phyloP scores from a whole-genome alignment of 2,888 invertebrate species.

The Melikaiella ostensackeni region DNA sequence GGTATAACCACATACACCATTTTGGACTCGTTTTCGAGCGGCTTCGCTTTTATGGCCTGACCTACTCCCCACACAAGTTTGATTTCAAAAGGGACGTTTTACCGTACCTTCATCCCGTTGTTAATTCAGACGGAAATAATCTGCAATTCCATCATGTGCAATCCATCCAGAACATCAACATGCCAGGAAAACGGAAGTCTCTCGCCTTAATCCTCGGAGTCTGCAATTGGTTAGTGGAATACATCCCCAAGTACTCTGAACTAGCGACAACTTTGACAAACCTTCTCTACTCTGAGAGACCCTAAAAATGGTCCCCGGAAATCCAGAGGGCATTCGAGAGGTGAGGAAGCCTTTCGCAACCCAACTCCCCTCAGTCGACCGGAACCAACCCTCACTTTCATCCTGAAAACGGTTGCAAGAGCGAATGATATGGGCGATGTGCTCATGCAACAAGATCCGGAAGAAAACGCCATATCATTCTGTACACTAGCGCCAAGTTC shows the following conservation, averaged over 20 bases:
- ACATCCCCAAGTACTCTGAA: not conserved
- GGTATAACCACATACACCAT: too few species aligned
- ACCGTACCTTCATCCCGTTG: too few species aligned
- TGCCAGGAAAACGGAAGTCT: not conserved
- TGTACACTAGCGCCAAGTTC: constrained; percentile 44
- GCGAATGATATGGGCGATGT: constrained; percentile 22
- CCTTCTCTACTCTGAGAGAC: not conserved
- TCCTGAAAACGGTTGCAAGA: constrained; percentile 42
- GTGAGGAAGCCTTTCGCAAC: constrained; percentile 21
- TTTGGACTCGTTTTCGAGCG: too few species aligned
- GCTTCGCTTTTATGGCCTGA: too few species aligned
- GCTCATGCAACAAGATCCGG: not conserved
- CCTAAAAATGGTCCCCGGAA: constrained; percentile 32
- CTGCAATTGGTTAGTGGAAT: constrained; percentile 42
- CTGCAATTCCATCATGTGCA: too few species aligned
- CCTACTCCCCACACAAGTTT: too few species aligned
- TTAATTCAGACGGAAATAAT: too few species aligned
- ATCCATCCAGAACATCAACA: too few species aligned
- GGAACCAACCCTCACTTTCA: constrained; percentile 6
- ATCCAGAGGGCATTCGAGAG: constrained; percentile 23
- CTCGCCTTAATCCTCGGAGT: constrained; percentile 26
- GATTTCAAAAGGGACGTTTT: too few species aligned
- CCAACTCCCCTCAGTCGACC: constrained; percentile 22
- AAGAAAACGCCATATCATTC: constrained; percentile 37
- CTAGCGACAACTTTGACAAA: not conserved